A percentile compares a stretch with the other conserved stretches of the same genome.
These are phyloP conservation scores for Hirudinaria manillensis DNA, from an alignment of 2,888 invertebrate genomes.

Conservation along the genomic window DNA sequence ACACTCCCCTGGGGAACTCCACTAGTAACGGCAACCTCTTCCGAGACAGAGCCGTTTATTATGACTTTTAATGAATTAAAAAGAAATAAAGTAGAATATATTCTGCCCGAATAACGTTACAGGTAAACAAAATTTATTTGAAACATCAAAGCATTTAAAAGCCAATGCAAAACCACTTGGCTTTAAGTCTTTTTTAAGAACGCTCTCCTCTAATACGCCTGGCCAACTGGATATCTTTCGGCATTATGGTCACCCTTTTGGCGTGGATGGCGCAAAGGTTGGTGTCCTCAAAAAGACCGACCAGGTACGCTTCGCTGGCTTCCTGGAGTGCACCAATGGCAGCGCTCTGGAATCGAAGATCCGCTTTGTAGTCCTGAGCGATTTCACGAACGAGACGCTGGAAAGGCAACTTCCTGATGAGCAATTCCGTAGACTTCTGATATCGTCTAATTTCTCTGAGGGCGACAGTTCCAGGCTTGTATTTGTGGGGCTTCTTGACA, in stretches of 20 bases:
- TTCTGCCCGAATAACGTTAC: too few relatives aligned
- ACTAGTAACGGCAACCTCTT: too few relatives aligned
- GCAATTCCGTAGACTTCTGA: constrained; percentile 54
- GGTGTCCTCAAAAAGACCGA: constrained; percentile 81
- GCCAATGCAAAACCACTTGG: too few relatives aligned
- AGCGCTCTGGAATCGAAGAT: constrained; percentile 54
- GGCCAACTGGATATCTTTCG: constrained; percentile 91
- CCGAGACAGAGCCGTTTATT: too few relatives aligned
- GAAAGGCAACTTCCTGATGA: constrained; percentile 54
- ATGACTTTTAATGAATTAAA: too few relatives aligned
- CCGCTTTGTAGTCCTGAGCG: constrained; percentile 55
- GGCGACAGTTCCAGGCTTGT: constrained; percentile 55
- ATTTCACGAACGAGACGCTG: constrained; percentile 54
- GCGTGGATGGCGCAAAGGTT: constrained; percentile 95
- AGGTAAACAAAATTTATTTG: too few relatives aligned
- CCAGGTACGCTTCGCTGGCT: constrained; percentile 37
- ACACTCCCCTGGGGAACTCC: too few relatives aligned
- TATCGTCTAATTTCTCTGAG: constrained; percentile 54
- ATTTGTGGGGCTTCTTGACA: constrained; percentile 54
- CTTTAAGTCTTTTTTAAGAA: constrained; percentile 43
- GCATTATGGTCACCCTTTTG: constrained; percentile 94
- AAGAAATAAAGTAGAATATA: too few relatives aligned
- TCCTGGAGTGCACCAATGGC: constrained; percentile 51
- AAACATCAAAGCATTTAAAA: too few relatives aligned
- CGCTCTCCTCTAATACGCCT: constrained; percentile 92